Evolutionary conservation across 1,140 invertebrate species (phyloP).

Genomic region (Diuraphis noxia): DNA sequence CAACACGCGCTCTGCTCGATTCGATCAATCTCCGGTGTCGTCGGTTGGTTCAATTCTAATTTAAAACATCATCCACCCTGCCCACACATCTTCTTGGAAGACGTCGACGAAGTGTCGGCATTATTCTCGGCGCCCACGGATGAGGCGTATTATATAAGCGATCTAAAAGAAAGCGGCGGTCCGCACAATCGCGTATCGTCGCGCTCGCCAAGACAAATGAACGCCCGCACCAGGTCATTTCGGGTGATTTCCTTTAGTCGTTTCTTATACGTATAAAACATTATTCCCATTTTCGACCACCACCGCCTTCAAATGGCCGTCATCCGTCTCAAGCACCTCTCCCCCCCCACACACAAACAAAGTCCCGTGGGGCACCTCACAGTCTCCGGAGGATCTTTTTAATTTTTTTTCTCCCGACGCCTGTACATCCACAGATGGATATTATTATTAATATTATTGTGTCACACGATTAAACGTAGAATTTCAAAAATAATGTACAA

Average conservation of each 20-base stretch:
- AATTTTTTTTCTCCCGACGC: background rate
- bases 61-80: background rate
- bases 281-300: background rate
- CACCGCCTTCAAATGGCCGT: background rate
- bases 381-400: background rate
- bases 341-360: no score
- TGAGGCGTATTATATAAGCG: background rate
- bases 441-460: background rate
- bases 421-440: background rate
- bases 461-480: background rate
- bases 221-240: background rate
- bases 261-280: background rate
- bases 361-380: background rate
- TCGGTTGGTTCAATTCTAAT: slow-evolving; percentile 5
- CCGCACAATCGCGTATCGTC: background rate
- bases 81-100: background rate
- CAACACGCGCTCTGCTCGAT: background rate
- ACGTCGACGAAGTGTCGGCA: background rate
- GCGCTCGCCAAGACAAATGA: background rate
- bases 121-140: background rate
- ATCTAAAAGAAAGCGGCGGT: background rate
- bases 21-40: background rate
- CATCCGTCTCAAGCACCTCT: background rate
- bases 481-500: background rate
- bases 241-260: background rate